These are phyloP conservation scores for Didymodactylos carnosus DNA, from an alignment of 2,888 invertebrate species.

Conservation along the genomic window DNA sequence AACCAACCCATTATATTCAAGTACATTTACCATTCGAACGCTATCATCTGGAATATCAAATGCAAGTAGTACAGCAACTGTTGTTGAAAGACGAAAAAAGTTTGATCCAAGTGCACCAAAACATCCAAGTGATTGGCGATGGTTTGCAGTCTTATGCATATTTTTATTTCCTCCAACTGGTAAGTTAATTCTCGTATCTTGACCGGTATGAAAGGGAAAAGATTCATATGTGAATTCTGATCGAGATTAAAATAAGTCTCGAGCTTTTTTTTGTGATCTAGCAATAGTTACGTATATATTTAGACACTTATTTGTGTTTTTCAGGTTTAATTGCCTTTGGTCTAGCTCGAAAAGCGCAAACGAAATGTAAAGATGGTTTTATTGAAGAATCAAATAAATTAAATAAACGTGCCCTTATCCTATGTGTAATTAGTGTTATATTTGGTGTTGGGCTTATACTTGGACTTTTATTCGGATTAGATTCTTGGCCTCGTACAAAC, in stretches of 20 bases:
- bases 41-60: not conserved
- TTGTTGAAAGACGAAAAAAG: conserved; percentile 1
- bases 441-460: conserved; percentile 5
- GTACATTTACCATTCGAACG: conserved; percentile 8
- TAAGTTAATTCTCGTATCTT: no score
- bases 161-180: conserved; percentile 9
- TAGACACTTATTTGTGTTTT: not conserved
- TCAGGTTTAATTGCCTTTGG: conserved; percentile 4
- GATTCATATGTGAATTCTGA: no score
- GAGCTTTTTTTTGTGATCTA: not conserved
- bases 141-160: conserved; percentile 2
- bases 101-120: conserved; percentile 8
- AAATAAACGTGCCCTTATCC: not conserved
- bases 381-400: conserved; percentile 9
- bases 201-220: no score
- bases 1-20: conserved; percentile 13
- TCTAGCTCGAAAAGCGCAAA: conserved; percentile 12
- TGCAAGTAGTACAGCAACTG: not conserved
- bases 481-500: conserved; percentile 12
- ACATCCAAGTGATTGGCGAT: conserved; percentile 1
- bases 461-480: not conserved
- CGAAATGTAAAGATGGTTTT: conserved; percentile 13
- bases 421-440: conserved; percentile 1
- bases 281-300: no score
- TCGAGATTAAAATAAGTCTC: not conserved